Evolutionary conservation across 23 tunicate genomes (phyloP), one percentile per base, ranked within the genome.

Genomic region (Styela clava): DNA sequence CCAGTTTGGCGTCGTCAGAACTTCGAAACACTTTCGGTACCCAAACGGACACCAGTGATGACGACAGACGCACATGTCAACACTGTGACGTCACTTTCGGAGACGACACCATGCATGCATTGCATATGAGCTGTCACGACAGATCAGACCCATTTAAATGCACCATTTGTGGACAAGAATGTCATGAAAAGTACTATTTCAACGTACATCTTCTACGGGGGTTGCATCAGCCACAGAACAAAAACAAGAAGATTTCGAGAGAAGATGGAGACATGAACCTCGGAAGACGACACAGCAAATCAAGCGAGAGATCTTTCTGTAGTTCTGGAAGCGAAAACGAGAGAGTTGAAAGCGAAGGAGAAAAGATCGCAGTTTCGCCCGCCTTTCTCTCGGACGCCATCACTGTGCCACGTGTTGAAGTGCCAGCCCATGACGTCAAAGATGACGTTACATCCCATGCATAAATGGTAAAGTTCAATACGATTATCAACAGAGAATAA

Each of bases 121-220:
- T 93, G 70, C 98, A 93, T 83, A 93, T 93, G 98, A 93, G 92
- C 73, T 93, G 98, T 69, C 98, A 93, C 76, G 98, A 93, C 70
- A 81, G 85, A 35, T 62, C 27, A 23, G 98, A 84, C 63, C 98
- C 98, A 22, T 93, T 87, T 89, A 69, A 76, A 29, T 93, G 98
- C 87, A 93, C 92, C 74, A 87, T 93, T 31, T 93, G 98, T 80
- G 89, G 89, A n/a, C 93, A 93, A 74, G 69, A 74, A 12, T 93
- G 98, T 77, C 85, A 93, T 83, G 98, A 93, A 64, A 93, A 93
- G 69, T 93, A 93, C 62, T 93, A 87, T 68, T 93, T 93, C 87
- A 93, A 93, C 85, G 98, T 93, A 18, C 98, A 93, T 70, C 68
- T 92, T 69, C 78, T 92, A 33, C 82, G 91, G 19, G 97, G 97